Evolutionary conservation across 2,888 invertebrate species (phyloP), one percentile per base, ranked within the genome.

Genomic region (Archips xylosteana): DNA sequence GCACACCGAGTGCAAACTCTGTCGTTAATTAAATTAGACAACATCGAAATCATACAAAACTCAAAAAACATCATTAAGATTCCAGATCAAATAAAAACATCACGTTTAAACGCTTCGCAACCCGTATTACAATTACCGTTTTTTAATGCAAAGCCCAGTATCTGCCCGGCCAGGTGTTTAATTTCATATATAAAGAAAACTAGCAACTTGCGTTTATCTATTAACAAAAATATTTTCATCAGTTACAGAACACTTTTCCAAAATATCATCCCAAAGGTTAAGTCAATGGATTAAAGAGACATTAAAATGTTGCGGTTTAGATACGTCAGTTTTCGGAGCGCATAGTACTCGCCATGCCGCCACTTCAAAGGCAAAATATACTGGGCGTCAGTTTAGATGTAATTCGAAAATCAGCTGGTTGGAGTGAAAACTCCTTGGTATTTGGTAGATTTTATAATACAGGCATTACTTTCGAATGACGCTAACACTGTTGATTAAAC

Each of bases 371-470:
- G 80, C 80, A 0, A 60, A n/a, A 64, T 4, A 77, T 75, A 59
- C 61, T 63, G 32, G 78, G 80, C 2, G 62, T 80, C 10, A 75
- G 70, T 42, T 47, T 80, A n/a, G 79, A 79, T 9, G n/a, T 70
- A 5, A 80, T 80, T 10, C 59, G 73, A 34, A 74, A 66, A 66
- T 71, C 78, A 1, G 80, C 78, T 6, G 78, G 79, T 0, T 81
- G 81, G 81, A 71, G 70, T 8, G 39, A 62, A 32, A 47, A 65
- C 4, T 80, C 79, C 2, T 15, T 34, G 2, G 74, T 70, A 2
- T 79, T 79, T 61, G 77, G 75, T 9, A 78, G 65, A 72, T 78
- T 79, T 70, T 80, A 79, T 62, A 77, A 79, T 70, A 3, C 51
- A 47, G 10, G 47, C 12, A 47, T 47, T 47, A 47, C 47, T 47